Conservation (phyloP, 2,797 vertebrate genomes). For the Chrosomus eos region DNA sequence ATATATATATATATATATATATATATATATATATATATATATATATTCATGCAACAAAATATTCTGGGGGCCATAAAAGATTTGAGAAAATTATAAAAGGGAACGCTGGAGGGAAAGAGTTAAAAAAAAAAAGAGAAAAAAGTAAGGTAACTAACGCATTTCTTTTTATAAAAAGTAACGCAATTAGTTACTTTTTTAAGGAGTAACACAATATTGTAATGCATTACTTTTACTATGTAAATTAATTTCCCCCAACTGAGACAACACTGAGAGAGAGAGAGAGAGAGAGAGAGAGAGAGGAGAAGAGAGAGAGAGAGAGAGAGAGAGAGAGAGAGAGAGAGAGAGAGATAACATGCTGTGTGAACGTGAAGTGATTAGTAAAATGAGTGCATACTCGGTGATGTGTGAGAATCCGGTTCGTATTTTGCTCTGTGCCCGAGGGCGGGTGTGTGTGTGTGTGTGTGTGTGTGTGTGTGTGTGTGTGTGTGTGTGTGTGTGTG, state of each 20-base stretch:
- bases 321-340: background rate
- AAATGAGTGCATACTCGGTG: background rate
- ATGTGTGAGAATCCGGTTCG: constrained; percentile 55
- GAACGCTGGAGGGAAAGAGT: no score
- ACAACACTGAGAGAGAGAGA: background rate
- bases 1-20: no score
- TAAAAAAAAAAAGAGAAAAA: no score
- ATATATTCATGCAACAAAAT: no score
- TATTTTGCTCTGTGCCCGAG: constrained; percentile 44
- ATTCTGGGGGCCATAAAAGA: no score
- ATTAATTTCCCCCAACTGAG: background rate
- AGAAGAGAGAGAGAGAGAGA: background rate
- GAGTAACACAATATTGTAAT: no score
- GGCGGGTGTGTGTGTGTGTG: constrained; percentile 7
- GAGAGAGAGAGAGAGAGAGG: background rate
- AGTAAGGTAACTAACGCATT: no score
- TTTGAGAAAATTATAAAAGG: no score
- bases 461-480: background rate
- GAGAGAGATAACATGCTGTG: background rate
- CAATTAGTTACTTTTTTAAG: no score
- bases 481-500: background rate
- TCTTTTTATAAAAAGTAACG: no score
- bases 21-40: no score
- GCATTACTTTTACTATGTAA: no score
- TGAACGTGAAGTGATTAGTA: constrained; percentile 24